phyloP scores from a whole-genome alignment of 2,797 vertebrate genomes.

The Betta splendens region DNA sequence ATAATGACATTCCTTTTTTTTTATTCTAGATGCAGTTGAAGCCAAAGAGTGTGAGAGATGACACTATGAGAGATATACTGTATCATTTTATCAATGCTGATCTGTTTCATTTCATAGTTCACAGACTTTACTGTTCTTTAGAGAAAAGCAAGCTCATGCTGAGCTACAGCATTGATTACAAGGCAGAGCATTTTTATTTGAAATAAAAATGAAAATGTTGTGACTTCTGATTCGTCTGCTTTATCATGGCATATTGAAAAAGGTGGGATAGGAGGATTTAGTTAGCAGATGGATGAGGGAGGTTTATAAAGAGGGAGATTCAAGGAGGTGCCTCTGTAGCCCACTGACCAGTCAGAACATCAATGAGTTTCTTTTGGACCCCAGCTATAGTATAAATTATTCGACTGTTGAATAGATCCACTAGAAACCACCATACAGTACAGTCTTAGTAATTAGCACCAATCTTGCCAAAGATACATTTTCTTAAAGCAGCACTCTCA shows the following conservation, averaged over 20 bases:
- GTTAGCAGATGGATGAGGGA: background rate
- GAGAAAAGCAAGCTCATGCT: constrained; percentile 46
- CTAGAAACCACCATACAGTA: constrained; percentile 61
- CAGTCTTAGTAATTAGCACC: constrained; percentile 72
- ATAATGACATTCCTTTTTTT: constrained; percentile 27
- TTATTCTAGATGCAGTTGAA: constrained; percentile 1
- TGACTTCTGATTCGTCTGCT: constrained; percentile 10
- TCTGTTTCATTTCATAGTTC: constrained; percentile 53
- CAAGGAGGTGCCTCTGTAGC: constrained; percentile 2
- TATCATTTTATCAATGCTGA: constrained; percentile 34
- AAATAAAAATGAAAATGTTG: background rate
- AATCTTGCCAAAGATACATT: too few species aligned
- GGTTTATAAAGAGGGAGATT: background rate
- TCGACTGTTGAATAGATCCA: constrained; percentile 52
- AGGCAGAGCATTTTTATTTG: constrained; percentile 28
- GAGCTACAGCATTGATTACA: constrained; percentile 56
- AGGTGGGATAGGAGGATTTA: background rate
- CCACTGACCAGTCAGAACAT: constrained; percentile 5
- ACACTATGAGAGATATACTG: constrained; percentile 23
- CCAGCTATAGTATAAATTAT: too few species aligned
- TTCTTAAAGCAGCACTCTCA: too few species aligned
- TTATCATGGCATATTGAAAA: background rate
- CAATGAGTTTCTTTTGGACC: constrained; percentile 7
- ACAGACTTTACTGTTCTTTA: constrained; percentile 43
- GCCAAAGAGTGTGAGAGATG: constrained; percentile 14